phyloP scores from a whole-genome alignment of 2,888 invertebrate genomes.

The Saturnia pavonia region DNA sequence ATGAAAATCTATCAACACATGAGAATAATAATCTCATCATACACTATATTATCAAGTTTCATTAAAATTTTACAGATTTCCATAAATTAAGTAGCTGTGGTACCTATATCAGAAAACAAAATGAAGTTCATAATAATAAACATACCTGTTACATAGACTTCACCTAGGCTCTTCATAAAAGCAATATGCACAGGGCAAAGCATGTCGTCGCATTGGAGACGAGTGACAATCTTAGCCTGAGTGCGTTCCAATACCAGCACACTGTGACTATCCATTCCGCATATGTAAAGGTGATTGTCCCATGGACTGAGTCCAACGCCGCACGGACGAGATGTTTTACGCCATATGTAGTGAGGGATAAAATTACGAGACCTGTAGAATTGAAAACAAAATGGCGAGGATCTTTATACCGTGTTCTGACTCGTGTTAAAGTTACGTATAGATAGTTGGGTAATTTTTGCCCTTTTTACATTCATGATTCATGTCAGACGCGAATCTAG shows the following conservation, averaged over 20 bases:
- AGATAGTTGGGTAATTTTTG: too few species aligned
- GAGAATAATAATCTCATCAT: too few species aligned
- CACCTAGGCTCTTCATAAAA: slow-evolving; percentile 79
- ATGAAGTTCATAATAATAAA: slow-evolving; percentile 4
- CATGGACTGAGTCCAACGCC: slow-evolving; percentile 86
- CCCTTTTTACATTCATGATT: too few species aligned
- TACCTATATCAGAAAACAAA: too few species aligned
- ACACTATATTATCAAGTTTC: too few species aligned
- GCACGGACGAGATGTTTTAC: slow-evolving; percentile 83
- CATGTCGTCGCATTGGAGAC: slow-evolving; percentile 81
- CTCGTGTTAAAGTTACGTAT: too few species aligned
- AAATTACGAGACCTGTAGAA: slow-evolving; percentile 73
- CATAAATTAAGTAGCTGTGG: too few species aligned
- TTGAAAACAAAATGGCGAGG: background rate
- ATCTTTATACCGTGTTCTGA: background rate
- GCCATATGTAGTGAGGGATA: slow-evolving; percentile 79
- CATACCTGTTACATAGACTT: slow-evolving; percentile 83
- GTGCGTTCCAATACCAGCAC: slow-evolving; percentile 74
- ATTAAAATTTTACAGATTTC: too few species aligned
- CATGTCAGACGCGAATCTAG: too few species aligned
- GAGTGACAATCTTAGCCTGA: slow-evolving; percentile 76
- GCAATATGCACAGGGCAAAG: slow-evolving; percentile 83
- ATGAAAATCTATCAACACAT: too few species aligned
- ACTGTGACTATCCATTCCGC: slow-evolving; percentile 85
- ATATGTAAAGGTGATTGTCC: slow-evolving; percentile 82